A percentile compares a stretch with the other conserved stretches of the same genome.
These are phyloP conservation scores for Peromyscus aztecus DNA, from an alignment of 2,797 vertebrate species.

Conservation along the genomic window DNA sequence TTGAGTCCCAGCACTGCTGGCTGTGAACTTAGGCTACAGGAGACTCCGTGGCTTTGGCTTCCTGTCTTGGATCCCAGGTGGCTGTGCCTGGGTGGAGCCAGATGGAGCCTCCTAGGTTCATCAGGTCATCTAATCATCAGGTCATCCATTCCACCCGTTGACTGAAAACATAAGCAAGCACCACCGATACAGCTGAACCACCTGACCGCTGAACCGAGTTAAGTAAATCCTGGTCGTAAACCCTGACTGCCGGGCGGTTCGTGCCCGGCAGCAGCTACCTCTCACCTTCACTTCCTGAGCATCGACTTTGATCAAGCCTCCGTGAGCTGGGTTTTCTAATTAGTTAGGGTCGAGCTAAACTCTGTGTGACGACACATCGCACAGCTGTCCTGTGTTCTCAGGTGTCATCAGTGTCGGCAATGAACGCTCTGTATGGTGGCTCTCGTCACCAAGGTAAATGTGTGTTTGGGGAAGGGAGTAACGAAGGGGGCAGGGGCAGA, in stretches of 20 bases:
- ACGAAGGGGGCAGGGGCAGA: background rate
- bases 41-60: background rate
- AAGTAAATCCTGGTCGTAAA: background rate
- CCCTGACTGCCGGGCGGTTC: background rate
- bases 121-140: background rate
- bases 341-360: background rate
- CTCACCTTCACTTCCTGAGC: background rate
- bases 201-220: background rate
- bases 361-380: background rate
- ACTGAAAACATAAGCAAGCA: background rate
- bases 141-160: background rate
- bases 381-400: background rate
- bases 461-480: background rate
- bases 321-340: background rate
- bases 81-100: background rate
- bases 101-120: background rate
- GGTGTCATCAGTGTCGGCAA: too few relatives aligned
- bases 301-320: background rate
- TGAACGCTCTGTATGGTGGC: too few relatives aligned
- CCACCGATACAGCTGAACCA: background rate
- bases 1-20: background rate
- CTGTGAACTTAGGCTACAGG: background rate
- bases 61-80: background rate
- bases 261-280: background rate
- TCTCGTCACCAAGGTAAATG: background rate